Evolutionary conservation across 2,888 invertebrate genomes (phyloP).

Genomic region (Stictocephala bisonia): DNA sequence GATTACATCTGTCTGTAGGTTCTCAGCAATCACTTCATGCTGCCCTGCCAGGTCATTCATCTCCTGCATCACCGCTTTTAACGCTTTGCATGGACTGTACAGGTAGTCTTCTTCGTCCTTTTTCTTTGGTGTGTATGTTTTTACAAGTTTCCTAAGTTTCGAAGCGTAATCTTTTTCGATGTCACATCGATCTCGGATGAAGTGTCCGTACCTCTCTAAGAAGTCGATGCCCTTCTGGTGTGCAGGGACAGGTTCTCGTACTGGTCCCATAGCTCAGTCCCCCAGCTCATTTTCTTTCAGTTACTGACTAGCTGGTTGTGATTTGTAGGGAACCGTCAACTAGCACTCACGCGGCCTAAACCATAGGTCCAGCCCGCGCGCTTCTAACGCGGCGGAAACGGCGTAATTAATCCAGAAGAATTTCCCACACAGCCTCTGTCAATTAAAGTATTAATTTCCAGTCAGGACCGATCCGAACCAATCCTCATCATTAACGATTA

Average conservation of each 20-base stretch:
- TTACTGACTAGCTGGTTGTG: too few species aligned
- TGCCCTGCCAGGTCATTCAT: conserved; percentile 97
- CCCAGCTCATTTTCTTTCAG: conserved; percentile 77
- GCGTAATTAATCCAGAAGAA: too few species aligned
- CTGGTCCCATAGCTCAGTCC: conserved; percentile 87
- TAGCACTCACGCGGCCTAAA: too few species aligned
- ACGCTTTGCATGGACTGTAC: conserved; percentile 90
- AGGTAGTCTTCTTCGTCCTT: conserved; percentile 98
- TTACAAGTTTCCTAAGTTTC: conserved; percentile 93
- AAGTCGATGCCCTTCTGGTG: conserved; percentile 99
- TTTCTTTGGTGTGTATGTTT: conserved; percentile 97
- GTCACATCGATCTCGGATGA: conserved; percentile 92
- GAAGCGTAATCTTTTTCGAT: conserved; percentile 98
- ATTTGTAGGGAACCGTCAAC: too few species aligned
- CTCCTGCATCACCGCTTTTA: conserved; percentile 92
- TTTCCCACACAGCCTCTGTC: too few species aligned
- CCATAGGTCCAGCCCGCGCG: too few species aligned
- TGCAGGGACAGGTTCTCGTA: conserved; percentile 96
- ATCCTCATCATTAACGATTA: too few species aligned
- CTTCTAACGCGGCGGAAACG: too few species aligned
- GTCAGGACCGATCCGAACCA: too few species aligned
- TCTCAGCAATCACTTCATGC: conserved; percentile 97
- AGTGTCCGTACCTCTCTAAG: conserved; percentile 95
- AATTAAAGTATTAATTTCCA: too few species aligned
- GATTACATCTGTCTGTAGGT: conserved; percentile 88